A percentile compares a stretch with the other conserved stretches of the same genome.
Evolutionary conservation across 2,797 vertebrate species (phyloP).

Genomic region (Naso thynnoides): DNA sequence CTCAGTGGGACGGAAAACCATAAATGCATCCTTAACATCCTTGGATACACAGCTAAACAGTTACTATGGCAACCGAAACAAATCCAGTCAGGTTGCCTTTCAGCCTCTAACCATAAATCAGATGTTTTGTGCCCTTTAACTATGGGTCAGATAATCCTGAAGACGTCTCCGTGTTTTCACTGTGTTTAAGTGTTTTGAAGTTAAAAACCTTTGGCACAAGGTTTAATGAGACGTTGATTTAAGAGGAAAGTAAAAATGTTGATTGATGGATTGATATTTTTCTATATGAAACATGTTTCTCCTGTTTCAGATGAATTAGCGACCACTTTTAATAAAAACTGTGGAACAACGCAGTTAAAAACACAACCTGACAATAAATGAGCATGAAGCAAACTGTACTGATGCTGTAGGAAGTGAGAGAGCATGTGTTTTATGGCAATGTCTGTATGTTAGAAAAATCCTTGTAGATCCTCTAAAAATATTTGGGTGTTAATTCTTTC

Average conservation of each 20-base stretch:
- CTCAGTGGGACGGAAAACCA: conserved; percentile 36
- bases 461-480: neutral
- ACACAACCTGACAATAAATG: neutral
- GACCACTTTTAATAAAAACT: neutral
- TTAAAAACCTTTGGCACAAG: neutral
- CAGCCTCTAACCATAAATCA: conserved; percentile 37
- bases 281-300: neutral
- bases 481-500: neutral
- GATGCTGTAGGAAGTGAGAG: neutral
- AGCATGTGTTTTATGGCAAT: neutral
- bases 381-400: neutral
- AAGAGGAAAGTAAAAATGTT: neutral
- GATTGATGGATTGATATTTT: neutral
- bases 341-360: neutral
- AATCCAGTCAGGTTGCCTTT: conserved; percentile 42
- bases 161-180: neutral
- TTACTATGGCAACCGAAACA: conserved; percentile 71
- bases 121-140: conserved; percentile 36
- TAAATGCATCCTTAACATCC: conserved; percentile 43
- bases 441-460: conserved; percentile 9
- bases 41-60: conserved; percentile 49
- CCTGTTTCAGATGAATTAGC: neutral
- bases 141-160: conserved; percentile 16
- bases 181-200: neutral
- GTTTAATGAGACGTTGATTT: neutral